These are phyloP conservation scores for Apamea crenata DNA, from an alignment of 2,888 invertebrate species.

Conservation along the genomic window DNA sequence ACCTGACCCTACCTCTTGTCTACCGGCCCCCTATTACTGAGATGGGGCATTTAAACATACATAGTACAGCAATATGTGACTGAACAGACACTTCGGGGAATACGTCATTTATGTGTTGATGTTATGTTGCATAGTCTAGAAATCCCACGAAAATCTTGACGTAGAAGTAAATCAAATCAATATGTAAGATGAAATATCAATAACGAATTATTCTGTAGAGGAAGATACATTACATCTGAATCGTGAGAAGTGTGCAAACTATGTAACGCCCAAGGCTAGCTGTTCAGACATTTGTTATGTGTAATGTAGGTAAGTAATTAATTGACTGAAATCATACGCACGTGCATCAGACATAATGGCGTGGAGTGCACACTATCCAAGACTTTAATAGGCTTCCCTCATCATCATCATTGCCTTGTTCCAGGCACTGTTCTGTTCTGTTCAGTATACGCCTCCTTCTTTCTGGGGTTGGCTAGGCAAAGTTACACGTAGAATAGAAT, in stretches of 20 bases:
- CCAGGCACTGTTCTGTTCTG: no score
- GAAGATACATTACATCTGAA: slow-evolving; percentile 5
- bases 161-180: not conserved
- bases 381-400: not conserved
- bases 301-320: not conserved
- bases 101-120: not conserved
- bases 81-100: not conserved
- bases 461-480: not conserved
- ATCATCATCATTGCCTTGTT: no score
- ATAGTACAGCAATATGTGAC: not conserved
- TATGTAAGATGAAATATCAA: slow-evolving; percentile 1
- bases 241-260: slow-evolving; percentile 9
- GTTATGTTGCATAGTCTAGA: slow-evolving; percentile 1
- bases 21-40: not conserved
- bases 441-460: not conserved
- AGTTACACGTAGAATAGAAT: no score
- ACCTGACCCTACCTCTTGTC: not conserved
- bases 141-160: not conserved
- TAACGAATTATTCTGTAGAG: not conserved
- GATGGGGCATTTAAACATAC: not conserved
- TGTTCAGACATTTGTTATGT: not conserved
- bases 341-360: not conserved
- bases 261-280: slow-evolving; percentile 5
- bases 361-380: not conserved
- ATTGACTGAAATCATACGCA: slow-evolving; percentile 11